Conservation (phyloP, 2,888 invertebrate species). For the Diogma glabrata region DNA sequence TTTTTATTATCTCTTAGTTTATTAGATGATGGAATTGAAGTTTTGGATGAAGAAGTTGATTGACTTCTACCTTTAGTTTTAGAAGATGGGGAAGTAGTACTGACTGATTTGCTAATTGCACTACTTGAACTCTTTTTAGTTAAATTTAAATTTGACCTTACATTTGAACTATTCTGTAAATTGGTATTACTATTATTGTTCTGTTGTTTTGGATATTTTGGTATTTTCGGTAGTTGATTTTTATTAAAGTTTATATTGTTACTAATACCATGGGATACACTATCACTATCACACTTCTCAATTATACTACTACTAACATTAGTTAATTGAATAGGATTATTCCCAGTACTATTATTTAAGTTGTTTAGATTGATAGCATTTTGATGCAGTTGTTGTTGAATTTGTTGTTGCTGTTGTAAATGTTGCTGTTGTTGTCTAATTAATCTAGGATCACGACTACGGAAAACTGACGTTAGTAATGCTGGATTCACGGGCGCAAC, state of each 20-base stretch:
- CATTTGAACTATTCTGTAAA: background rate
- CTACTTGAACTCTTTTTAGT: slow-evolving; percentile 5
- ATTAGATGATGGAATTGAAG: slow-evolving; percentile 8
- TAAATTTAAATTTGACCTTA: too few relatives aligned
- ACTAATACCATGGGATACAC: slow-evolving; percentile 3
- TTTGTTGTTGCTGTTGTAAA: slow-evolving; percentile 21
- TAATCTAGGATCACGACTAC: slow-evolving; percentile 37
- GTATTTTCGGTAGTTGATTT: slow-evolving; percentile 6
- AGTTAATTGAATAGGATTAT: slow-evolving; percentile 6
- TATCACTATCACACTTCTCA: slow-evolving; percentile 8
- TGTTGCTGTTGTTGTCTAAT: slow-evolving; percentile 33
- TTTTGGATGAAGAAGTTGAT: slow-evolving; percentile 10
- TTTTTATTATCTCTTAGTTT: slow-evolving; percentile 7
- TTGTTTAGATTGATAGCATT: slow-evolving; percentile 11
- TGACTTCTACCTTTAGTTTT: slow-evolving; percentile 12
- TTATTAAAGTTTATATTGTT: slow-evolving; percentile 9
- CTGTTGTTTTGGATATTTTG: slow-evolving; percentile 7
- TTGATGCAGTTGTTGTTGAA: background rate
- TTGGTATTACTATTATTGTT: background rate
- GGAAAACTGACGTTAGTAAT: slow-evolving; percentile 33
- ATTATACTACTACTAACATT: slow-evolving; percentile 7
- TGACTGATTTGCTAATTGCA: background rate
- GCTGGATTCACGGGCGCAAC: slow-evolving; percentile 45
- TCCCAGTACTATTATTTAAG: slow-evolving; percentile 1
- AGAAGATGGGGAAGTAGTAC: slow-evolving; percentile 26